A percentile compares a stretch with the other conserved stretches of the same genome.
Evolutionary conservation across 2,888 invertebrate genomes (phyloP).

Genomic region (Branchipolynoe longqiensis): DNA sequence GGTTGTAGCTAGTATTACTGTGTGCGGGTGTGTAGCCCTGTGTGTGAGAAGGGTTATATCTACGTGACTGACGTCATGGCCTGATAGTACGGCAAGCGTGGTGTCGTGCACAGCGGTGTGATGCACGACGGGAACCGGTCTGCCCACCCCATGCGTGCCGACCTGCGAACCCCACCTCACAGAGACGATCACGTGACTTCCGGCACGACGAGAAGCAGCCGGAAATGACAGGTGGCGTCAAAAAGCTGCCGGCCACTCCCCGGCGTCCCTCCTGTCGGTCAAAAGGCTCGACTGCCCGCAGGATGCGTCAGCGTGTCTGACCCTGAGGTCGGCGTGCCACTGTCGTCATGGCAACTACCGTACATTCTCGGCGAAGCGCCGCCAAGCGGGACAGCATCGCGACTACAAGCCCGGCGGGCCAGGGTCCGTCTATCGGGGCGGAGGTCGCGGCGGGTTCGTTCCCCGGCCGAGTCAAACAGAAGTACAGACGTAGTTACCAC

Average conservation of each 20-base stretch:
- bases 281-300: not conserved
- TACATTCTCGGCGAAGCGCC: not conserved
- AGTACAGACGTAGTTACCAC: no score
- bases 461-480: no score
- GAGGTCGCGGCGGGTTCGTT: not conserved
- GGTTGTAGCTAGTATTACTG: no score
- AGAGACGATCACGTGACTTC: no score
- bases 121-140: no score
- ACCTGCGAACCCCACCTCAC: no score
- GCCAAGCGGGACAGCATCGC: not conserved
- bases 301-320: not conserved
- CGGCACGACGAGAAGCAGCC: not conserved
- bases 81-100: no score
- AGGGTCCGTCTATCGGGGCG: not conserved
- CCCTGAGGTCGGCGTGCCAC: not conserved
- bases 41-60: no score
- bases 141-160: no score
- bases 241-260: not conserved
- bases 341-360: no score
- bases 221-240: constrained; percentile 39
- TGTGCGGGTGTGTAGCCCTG: no score
- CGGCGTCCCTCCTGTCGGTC: not conserved
- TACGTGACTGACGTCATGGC: constrained; percentile 6
- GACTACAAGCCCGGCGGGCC: not conserved
- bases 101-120: no score